Evolutionary conservation across 2,888 invertebrate genomes (phyloP).

Genomic region (Enchytraeus crypticus): DNA sequence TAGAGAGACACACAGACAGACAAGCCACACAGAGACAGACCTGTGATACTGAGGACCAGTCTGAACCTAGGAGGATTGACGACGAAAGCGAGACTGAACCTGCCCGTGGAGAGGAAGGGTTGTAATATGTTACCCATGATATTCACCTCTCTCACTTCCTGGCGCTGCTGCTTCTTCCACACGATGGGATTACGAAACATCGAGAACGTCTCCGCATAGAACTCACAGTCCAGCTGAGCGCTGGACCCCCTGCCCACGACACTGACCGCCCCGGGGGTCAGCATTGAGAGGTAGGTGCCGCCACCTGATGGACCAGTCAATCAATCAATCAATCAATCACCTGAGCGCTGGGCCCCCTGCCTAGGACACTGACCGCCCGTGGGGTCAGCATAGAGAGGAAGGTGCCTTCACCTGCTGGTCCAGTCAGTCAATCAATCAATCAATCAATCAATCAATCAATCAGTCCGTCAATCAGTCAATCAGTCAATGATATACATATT

Average conservation of each 20-base stretch:
- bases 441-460: no score
- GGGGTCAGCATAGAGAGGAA: constrained; percentile 3
- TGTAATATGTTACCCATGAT: constrained; percentile 17
- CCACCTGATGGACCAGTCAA: not conserved
- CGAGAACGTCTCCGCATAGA: constrained; percentile 8
- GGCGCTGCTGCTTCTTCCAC: constrained; percentile 17
- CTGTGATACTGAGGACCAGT: constrained; percentile 10
- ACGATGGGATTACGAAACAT: constrained; percentile 17
- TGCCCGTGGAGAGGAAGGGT: constrained; percentile 8
- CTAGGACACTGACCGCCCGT: not conserved
- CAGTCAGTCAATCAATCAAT: no score
- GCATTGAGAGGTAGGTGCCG: constrained; percentile 4
- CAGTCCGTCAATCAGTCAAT: no score
- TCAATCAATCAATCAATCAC: no score
- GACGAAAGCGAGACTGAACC: constrained; percentile 13
- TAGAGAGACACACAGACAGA: no score
- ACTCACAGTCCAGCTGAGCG: constrained; percentile 11
- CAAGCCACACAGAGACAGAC: no score
- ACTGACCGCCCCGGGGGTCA: not conserved
- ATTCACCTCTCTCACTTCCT: constrained; percentile 14
- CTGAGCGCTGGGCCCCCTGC: not conserved
- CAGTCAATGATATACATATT: no score
- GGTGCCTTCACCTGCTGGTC: not conserved
- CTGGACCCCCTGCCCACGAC: constrained; percentile 4
- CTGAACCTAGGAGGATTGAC: constrained; percentile 11